Evolutionary conservation across 2,797 vertebrate genomes (phyloP).

Genomic region (Gallinago stenura): DNA sequence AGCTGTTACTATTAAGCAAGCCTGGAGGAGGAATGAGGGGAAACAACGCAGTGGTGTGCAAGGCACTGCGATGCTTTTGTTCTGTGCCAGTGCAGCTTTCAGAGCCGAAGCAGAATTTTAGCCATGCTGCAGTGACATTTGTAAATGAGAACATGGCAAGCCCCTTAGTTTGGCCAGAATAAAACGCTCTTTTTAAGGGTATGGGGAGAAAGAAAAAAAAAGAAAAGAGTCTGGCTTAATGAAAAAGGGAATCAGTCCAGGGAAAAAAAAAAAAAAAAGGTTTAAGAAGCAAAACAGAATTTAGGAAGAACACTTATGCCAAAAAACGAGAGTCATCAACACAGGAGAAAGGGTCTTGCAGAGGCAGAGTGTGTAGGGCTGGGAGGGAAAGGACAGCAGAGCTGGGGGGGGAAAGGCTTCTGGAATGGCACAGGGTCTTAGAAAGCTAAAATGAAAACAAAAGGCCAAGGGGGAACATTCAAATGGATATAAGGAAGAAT

Average conservation of each 20-base stretch:
- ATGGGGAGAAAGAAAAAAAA: neutral
- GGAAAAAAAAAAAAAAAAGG: neutral
- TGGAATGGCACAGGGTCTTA: neutral
- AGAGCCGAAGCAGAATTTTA: neutral
- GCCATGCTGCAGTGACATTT: constrained; percentile 62
- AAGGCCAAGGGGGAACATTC: constrained; percentile 47
- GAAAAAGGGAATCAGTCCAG: neutral
- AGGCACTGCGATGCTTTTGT: constrained; percentile 51
- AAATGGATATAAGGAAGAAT: constrained; percentile 59
- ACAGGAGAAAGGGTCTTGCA: neutral
- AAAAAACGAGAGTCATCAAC: neutral
- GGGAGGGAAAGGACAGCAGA: neutral
- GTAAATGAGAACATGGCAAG: constrained; percentile 48
- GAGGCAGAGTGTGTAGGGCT: neutral
- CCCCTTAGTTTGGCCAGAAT: neutral
- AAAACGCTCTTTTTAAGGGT: constrained; percentile 58
- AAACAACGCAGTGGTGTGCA: constrained; percentile 17
- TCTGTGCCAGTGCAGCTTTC: constrained; percentile 26
- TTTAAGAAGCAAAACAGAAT: constrained; percentile 12
- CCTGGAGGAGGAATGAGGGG: neutral
- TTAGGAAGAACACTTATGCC: neutral
- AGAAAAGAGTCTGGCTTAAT: neutral
- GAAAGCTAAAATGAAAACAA: constrained; percentile 64
- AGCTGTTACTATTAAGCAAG: constrained; percentile 26
- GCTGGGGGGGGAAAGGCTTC: neutral